Percentiles rank a stretch among this genome's conserved stretches.
Conservation (phyloP, 2,113 vertebrate genomes). For the Nothocercus julius region DNA sequence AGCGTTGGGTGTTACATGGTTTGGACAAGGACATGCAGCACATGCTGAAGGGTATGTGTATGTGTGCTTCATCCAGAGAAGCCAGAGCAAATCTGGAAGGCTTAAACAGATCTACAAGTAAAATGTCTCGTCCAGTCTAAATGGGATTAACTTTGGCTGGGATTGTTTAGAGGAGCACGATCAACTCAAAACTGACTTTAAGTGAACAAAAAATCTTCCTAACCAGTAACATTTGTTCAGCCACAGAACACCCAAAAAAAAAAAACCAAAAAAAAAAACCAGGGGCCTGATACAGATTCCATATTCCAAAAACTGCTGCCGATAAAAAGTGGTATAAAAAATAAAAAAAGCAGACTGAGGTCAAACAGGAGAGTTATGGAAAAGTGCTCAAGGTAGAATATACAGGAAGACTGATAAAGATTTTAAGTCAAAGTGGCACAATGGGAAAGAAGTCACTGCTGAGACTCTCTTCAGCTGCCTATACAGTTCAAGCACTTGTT, state of each 20-base stretch:
- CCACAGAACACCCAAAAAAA: background rate
- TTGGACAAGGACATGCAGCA: background rate
- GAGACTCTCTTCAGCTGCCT: background rate
- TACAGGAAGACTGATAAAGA: background rate
- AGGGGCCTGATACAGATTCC: background rate
- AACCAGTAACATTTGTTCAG: background rate
- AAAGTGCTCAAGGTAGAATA: background rate
- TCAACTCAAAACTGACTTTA: background rate
- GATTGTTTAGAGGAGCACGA: background rate
- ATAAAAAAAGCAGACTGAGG: background rate
- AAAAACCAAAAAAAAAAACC: background rate
- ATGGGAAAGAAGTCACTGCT: background rate
- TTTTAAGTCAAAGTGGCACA: background rate
- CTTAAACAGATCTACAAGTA: background rate
- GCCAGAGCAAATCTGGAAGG: background rate
- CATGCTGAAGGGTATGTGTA: rapidly evolving
- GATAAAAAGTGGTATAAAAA: background rate
- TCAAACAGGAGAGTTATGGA: background rate
- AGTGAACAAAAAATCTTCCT: background rate
- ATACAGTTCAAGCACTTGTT: background rate
- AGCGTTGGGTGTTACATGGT: background rate
- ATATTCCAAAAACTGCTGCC: background rate
- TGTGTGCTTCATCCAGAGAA: background rate
- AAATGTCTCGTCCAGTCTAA: background rate
- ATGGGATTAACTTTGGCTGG: background rate